These are phyloP conservation scores for Polypedilum pembai DNA, from an alignment of 1,140 invertebrate species.

Conservation along the genomic window DNA sequence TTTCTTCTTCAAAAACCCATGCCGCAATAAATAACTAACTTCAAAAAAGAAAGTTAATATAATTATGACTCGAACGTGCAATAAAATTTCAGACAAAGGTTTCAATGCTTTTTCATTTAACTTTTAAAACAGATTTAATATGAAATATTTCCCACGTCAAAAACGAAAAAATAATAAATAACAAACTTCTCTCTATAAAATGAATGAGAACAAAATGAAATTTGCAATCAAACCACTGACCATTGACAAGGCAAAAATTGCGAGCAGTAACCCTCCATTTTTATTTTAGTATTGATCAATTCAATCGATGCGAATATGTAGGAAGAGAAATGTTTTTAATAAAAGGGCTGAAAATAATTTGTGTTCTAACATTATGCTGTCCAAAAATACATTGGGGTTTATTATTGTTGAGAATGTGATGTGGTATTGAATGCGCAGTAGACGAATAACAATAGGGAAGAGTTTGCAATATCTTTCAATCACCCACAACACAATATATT, in stretches of 20 bases:
- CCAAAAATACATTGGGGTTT: not conserved
- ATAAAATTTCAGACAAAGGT: not conserved
- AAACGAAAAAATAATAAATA: not conserved
- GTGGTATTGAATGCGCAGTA: slow-evolving; percentile 1
- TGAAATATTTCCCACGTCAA: not conserved
- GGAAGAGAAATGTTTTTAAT: not conserved
- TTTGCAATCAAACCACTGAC: slow-evolving; percentile 10
- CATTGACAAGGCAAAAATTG: not conserved
- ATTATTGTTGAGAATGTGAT: not conserved
- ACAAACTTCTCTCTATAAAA: not conserved
- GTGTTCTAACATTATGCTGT: not conserved
- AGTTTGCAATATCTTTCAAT: slow-evolving; percentile 26
- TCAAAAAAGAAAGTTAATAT: slow-evolving; percentile 9
- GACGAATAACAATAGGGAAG: not conserved
- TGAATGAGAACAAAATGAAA: not conserved
- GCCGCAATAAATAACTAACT: not conserved
- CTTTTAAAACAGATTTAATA: not conserved
- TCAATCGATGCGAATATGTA: not conserved
- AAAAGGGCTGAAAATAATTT: not conserved
- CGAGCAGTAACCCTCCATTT: not conserved
- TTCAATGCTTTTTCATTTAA: not conserved
- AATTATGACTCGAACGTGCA: not conserved
- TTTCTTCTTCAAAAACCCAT: not conserved
- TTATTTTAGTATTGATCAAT: not conserved
- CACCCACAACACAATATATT: slow-evolving; percentile 16